Percentiles rank a stretch among this genome's conserved stretches.
Conservation (phyloP, 2,888 invertebrate genomes). For the Sesia bembeciformis region DNA sequence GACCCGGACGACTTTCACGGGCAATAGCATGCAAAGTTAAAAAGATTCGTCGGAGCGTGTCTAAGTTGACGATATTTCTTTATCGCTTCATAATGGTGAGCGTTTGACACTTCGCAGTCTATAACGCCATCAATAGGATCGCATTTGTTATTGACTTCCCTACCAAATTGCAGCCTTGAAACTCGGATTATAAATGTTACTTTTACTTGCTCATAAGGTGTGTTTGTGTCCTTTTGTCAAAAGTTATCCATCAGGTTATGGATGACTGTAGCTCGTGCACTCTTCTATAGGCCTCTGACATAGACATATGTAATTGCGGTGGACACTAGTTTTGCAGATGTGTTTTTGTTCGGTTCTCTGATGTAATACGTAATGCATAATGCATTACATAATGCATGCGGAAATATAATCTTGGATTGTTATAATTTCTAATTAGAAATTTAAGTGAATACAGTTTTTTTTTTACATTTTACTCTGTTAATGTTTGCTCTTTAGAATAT, state of each 20-base stretch:
- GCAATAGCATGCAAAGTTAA: conserved; percentile 12
- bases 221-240: not conserved
- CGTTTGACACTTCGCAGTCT: conserved; percentile 21
- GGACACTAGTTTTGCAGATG: conserved; percentile 1
- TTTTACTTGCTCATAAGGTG: not conserved
- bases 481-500: too few species aligned
- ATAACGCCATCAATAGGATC: conserved; percentile 9
- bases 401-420: too few species aligned
- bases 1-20: conserved; percentile 28
- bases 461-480: too few species aligned
- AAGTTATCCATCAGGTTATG: conserved; percentile 21
- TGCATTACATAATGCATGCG: too few species aligned
- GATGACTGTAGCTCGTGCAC: conserved; percentile 33
- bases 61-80: conserved; percentile 50
- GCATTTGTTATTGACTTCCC: conserved; percentile 7
- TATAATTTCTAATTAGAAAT: too few species aligned
- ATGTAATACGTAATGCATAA: too few species aligned
- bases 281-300: conserved; percentile 30
- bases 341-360: too few species aligned
- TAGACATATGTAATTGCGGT: conserved; percentile 22
- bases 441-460: too few species aligned
- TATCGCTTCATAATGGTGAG: conserved; percentile 45
- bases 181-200: not conserved
- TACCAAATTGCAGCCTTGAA: conserved; percentile 8
- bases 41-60: conserved; percentile 40